Evolutionary conservation across 1,140 invertebrate genomes (phyloP), one percentile per base, ranked within the genome.

Genomic region (Ylistrum balloti): DNA sequence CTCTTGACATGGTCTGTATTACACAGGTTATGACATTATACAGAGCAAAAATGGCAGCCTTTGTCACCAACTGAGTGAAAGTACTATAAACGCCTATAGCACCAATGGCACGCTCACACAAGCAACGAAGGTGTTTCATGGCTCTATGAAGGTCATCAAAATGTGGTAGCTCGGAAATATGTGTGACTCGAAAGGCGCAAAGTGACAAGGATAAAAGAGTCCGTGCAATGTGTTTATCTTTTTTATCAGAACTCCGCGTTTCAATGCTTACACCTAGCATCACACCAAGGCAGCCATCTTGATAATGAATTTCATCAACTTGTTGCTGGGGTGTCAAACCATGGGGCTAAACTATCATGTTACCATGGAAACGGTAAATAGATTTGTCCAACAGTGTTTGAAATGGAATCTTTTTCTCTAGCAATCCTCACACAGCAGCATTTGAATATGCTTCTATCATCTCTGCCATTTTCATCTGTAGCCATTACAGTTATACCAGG

Each of bases 221-320:
- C 45, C 3, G n/a, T 28, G 56, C n/a, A 5, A 28, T 28, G 56
- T 17, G 41, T 17, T 45, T 45, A 74, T 74, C 56, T 13, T 9
- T n/a, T 17, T 45, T 45, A 45, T 45, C 9, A 15, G 41, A 45
- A 45, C 41, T 45, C 20, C 41, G 10, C n/a, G 17, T 28, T 28
- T 74, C 56, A 9, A 28, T 28, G n/a, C 35, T 38, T 38, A 38
- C 35, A 38, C 35, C 35, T 38, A 38, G 13, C 35, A 38, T 38
- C 35, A n/a, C 56, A 74, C 56, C n/a, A n/a, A 28, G 22, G 56
- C 56, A 7, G n/a, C 56, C 56, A 74, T 74, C 22, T 74, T 74
- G 56, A 17, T 74, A 74, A 74, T 74, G 56, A 74, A 74, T 28
- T 74, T 74, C 56, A 74, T 74, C 56, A 74, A 28, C 56, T 74